Evolutionary conservation across 2,797 vertebrate genomes (phyloP).

Genomic region (Myripristis murdjan): DNA sequence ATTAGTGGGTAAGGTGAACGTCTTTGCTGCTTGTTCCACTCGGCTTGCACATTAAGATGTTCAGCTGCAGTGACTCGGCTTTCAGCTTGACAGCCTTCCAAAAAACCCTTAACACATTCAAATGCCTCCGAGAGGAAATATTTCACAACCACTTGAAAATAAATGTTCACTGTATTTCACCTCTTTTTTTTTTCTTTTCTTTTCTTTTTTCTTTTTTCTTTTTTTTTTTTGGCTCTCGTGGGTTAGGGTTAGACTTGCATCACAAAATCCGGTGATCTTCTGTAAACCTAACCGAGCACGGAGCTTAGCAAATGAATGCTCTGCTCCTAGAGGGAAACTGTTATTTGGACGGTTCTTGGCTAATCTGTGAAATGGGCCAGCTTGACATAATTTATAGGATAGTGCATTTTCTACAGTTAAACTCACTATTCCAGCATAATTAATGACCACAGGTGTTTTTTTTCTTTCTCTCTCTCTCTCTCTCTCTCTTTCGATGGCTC

Average conservation of each 20-base stretch:
- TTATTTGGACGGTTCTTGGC: conserved; percentile 33
- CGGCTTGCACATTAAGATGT: conserved; percentile 50
- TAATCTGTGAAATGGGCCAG: conserved; percentile 40
- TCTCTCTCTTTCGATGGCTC: conserved; percentile 19
- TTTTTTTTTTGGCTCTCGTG: not conserved
- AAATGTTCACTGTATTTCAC: too few species aligned
- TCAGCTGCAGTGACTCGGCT: conserved; percentile 43
- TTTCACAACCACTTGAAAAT: too few species aligned
- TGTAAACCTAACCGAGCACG: conserved; percentile 4
- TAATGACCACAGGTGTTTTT: conserved; percentile 59
- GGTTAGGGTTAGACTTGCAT: not conserved
- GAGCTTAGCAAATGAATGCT: conserved; percentile 28
- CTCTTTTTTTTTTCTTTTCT: not conserved
- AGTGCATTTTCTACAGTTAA: conserved; percentile 39
- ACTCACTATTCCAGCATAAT: conserved; percentile 53
- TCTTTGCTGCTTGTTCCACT: conserved; percentile 40
- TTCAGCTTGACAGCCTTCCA: conserved; percentile 26
- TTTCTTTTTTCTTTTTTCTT: too few species aligned
- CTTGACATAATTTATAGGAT: conserved; percentile 35
- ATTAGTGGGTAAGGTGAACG: conserved; percentile 22
- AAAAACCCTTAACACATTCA: conserved; percentile 29
- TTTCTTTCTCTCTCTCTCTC: conserved; percentile 15
- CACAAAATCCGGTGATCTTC: conserved; percentile 1
- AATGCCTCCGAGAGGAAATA: too few species aligned
- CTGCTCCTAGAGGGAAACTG: conserved; percentile 10